Evolutionary conservation across 2,797 vertebrate species (phyloP).

Genomic region (Apogon hyalosoma): DNA sequence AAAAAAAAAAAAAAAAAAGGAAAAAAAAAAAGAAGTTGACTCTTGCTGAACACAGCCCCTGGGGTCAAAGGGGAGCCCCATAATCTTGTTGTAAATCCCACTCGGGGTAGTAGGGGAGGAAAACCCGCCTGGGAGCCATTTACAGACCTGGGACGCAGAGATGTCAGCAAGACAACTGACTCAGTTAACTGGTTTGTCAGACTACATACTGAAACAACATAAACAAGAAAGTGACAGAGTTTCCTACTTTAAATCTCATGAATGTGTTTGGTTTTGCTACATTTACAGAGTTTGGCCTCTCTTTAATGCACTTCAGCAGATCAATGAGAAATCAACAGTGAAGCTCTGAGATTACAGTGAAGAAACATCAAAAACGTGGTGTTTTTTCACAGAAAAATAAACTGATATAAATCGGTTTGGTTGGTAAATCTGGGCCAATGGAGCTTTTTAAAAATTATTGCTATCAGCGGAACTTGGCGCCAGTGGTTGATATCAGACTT

Average conservation of each 20-base stretch:
- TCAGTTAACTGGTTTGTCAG: conserved; percentile 58
- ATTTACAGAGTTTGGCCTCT: conserved; percentile 9
- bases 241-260: background rate
- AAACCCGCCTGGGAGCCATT: conserved; percentile 71
- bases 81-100: conserved; percentile 79
- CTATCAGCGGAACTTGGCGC: too few species aligned
- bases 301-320: background rate
- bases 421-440: too few species aligned
- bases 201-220: conserved; percentile 34
- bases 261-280: conserved; percentile 9
- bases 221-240: conserved; percentile 29
- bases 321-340: too few species aligned
- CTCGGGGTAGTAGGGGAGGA: conserved; percentile 53
- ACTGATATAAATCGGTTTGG: too few species aligned
- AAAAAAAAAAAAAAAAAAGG: conserved; percentile 29
- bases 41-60: conserved; percentile 63
- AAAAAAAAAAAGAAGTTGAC: conserved; percentile 47
- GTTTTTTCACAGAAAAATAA: too few species aligned
- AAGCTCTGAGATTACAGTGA: too few species aligned
- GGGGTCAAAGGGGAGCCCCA: conserved; percentile 77
- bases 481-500: too few species aligned
- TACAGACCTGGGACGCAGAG: conserved; percentile 55
- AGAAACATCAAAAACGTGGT: too few species aligned
- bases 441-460: too few species aligned
- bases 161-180: conserved; percentile 52